Evolutionary conservation across 2,888 invertebrate genomes (phyloP), one percentile per base, ranked within the genome.

Genomic region (Macaria liturata): DNA sequence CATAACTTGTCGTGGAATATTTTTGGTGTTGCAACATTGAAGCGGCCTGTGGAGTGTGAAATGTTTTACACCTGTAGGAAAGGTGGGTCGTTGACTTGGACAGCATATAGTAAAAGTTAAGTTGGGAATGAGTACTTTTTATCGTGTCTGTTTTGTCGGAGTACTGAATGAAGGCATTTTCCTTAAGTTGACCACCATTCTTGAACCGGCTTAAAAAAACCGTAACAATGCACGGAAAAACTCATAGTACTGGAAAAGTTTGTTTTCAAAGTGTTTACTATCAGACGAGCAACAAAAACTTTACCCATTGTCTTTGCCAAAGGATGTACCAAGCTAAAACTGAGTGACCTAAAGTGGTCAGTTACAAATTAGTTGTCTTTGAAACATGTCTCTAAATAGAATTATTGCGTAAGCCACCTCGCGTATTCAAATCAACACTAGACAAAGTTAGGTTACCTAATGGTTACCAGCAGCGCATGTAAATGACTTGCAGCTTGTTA

Each of bases 1-100:
- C 80, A 80, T 75, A 74, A 71, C 57, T 69, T 69, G 73, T 71
- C 73, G 70, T 67, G 71, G 74, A 67, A 71, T 65, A 66, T 65
- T 72, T 72, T 37, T 67, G 57, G 66, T 76, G 75, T 78, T 74
- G 77, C 76, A 71, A 76, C 70, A 68, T 49, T 53, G 34, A 37
- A 37, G 20, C 7, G 34, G 52, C 61, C 51, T 53, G 52, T 60
- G 7, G 50, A 57, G 61, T 61, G 67, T 65, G 62, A 66, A 60
- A 58, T 61, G 65, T 65, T 66, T 64, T 66, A 61, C 70, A 66
- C 69, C 63, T 67, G 62, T 49, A 37, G 39, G 65, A 62, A 57
- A 63, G 60, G 44, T 48, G 48, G 62, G 63, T 62, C 63, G 49
- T 57, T 52, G 63, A 59, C 64, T 57, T 50, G 54, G 53, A 9